Percentiles rank a stretch among this genome's conserved stretches.
phyloP scores from a whole-genome alignment of 2,888 invertebrate genomes.

The Hydrotaea diabolus region DNA sequence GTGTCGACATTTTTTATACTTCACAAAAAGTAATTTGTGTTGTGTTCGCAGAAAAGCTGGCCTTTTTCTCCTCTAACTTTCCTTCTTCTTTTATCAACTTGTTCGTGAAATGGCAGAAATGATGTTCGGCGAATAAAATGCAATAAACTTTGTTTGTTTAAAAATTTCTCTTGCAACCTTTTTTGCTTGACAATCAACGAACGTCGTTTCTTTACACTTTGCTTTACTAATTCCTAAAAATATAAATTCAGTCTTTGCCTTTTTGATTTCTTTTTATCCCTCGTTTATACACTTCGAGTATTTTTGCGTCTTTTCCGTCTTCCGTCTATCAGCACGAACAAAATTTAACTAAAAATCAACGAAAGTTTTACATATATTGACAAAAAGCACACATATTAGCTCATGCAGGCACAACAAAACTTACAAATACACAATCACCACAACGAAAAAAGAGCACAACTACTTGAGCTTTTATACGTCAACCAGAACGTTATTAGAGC shows the following conservation, averaged over 20 bases:
- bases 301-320: constrained; percentile 52
- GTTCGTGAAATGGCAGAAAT: constrained; percentile 26
- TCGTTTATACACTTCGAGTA: constrained; percentile 42
- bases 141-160: constrained; percentile 38
- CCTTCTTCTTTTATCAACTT: constrained; percentile 31
- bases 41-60: constrained; percentile 49
- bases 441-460: constrained; percentile 8
- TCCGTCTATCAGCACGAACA: constrained; percentile 60
- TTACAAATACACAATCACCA: constrained; percentile 24
- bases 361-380: constrained; percentile 61
- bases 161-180: constrained; percentile 30
- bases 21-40: constrained; percentile 46
- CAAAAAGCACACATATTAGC: constrained; percentile 41
- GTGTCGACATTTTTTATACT: constrained; percentile 92
- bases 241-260: constrained; percentile 54
- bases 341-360: constrained; percentile 68
- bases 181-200: constrained; percentile 34
- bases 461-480: constrained; percentile 11
- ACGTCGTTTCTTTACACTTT: constrained; percentile 33
- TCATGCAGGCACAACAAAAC: not conserved
- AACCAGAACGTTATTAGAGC: not conserved
- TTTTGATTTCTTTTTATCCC: constrained; percentile 45
- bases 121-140: constrained; percentile 28
- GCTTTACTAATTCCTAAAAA: constrained; percentile 47
- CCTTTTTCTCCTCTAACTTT: constrained; percentile 55